Conservation (phyloP, 2,888 invertebrate species). For the Xestia ashworthii region DNA sequence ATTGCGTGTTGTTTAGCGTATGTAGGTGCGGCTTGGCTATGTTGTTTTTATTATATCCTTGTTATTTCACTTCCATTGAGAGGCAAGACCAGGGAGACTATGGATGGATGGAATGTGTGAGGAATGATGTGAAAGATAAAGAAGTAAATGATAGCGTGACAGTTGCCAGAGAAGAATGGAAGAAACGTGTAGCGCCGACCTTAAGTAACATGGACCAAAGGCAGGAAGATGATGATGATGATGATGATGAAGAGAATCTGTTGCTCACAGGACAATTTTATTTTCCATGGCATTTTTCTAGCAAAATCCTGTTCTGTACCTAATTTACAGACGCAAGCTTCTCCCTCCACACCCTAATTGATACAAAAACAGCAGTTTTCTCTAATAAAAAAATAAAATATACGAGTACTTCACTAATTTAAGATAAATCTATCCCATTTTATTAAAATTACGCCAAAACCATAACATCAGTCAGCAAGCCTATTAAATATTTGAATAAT, state of each 20-base stretch:
- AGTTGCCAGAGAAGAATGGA: no score
- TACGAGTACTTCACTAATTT: no score
- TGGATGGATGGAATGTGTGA: neutral
- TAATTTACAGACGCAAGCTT: neutral
- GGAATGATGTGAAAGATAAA: no score
- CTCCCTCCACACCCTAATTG: no score
- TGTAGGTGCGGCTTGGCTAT: constrained; percentile 23
- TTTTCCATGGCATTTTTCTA: neutral
- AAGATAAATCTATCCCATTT: neutral
- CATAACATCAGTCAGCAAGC: constrained; percentile 33
- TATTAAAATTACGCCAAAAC: constrained; percentile 16
- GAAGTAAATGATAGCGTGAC: no score
- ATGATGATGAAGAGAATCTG: neutral
- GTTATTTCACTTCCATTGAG: constrained; percentile 25
- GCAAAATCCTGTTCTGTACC: neutral
- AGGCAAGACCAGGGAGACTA: neutral
- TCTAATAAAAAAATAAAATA: no score
- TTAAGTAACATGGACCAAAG: no score
- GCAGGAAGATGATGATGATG: no score
- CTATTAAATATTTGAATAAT: constrained; percentile 52
- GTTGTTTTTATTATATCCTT: constrained; percentile 17
- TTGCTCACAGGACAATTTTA: neutral
- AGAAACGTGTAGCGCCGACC: no score
- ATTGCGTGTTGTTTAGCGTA: constrained; percentile 27
- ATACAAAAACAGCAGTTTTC: neutral